Percentiles rank a stretch among this genome's conserved stretches.
Conservation (phyloP, 2,797 vertebrate species). For the Alfaro cultratus region DNA sequence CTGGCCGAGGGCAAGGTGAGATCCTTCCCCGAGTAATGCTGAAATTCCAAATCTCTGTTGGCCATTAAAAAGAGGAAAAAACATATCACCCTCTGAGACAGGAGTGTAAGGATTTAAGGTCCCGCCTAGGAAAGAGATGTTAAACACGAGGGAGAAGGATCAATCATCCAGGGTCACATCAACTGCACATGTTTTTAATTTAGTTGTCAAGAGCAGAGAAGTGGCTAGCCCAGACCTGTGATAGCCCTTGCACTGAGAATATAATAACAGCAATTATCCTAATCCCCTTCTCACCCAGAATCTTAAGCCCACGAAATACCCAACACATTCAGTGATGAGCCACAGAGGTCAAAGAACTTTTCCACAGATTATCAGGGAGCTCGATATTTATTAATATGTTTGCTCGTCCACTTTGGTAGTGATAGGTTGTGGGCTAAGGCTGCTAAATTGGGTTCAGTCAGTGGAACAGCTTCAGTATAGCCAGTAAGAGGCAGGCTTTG, state of each 20-base stretch:
- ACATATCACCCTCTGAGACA: constrained; percentile 45
- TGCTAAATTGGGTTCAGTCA: constrained; percentile 59
- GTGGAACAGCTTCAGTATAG: constrained; percentile 44
- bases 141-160: constrained; percentile 52
- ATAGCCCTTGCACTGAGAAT: constrained; percentile 72
- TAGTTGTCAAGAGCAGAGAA: constrained; percentile 73
- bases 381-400: constrained; percentile 71
- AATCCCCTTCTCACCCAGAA: constrained; percentile 75
- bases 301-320: constrained; percentile 62
- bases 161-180: constrained; percentile 70
- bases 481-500: constrained; percentile 22
- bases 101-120: constrained; percentile 47
- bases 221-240: constrained; percentile 52
- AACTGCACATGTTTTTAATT: constrained; percentile 76
- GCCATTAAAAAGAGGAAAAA: constrained; percentile 51
- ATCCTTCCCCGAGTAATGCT: constrained; percentile 65
- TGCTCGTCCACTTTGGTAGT: constrained; percentile 56
- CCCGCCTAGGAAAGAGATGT: constrained; percentile 26
- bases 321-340: constrained; percentile 62
- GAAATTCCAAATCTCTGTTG: constrained; percentile 65
- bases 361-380: constrained; percentile 72
- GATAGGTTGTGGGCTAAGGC: constrained; percentile 38
- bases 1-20: constrained; percentile 77
- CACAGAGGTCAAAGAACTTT: constrained; percentile 78
- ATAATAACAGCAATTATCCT: constrained; percentile 82